Base-by-base conservation (phyloP, 2,888 invertebrate genomes). In the Drosophila suboccidentalis region DNA sequence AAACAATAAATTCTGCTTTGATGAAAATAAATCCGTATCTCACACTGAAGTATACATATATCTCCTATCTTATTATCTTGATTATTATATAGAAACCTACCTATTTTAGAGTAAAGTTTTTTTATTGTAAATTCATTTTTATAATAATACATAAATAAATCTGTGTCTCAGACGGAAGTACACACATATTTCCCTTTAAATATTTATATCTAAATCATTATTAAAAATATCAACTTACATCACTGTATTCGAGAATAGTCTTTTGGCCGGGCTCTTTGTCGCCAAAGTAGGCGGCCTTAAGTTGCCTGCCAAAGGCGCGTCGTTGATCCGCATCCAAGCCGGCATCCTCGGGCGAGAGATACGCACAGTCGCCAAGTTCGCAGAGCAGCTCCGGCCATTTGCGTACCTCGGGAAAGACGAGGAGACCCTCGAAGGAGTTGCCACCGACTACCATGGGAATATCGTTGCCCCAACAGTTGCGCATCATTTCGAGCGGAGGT, bases 261-360 rank as follows among this genome's bases (percentile, higher is more conserved):
- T 92, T 84, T 59, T 69, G 80, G 3, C 90, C 87, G 2, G 93
- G 91, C 51, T 92, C 89, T 36, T 92, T 90, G 9, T 93, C 91
- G 1, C 92, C 93, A 75, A 93, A 94, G 80, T 94, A 94, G 10
- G 91, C 88, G 15, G 93, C 70, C 49, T 92, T 92, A 10, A 94
- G 89, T 73, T 90, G 90, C 3, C 90, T 80, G 1, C 93, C 94
- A 36, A 93, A 90, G 9, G 80, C 79, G 29, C 75, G 85, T 4
- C 92, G 80, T 68, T 92, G 80, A 66, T 90, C 82, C 38, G 71
- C 54, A 76, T 82, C 67, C 11, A 93, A 58, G 8, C 90, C 80
- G 3, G 92, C 83, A 64, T 91, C 90, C 1, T 71, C 61, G 0
- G 93, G 93, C 0, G 93, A 83, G 38, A 92, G 69, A 61, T 84